Conservation (phyloP, 2,797 vertebrate genomes). For the Leptatherina wallacei region DNA sequence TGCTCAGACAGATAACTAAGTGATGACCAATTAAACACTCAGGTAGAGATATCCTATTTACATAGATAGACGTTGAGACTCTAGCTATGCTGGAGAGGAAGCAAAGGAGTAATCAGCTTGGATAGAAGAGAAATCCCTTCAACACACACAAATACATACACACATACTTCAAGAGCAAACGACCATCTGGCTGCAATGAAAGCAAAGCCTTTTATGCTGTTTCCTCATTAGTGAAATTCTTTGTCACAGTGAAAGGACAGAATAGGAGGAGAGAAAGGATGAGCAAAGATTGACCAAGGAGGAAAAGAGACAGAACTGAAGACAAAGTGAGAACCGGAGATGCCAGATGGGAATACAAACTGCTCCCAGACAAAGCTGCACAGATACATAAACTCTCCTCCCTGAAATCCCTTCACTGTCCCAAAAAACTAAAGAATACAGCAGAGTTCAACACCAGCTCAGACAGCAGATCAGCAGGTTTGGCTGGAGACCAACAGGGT, state of each 20-base stretch:
- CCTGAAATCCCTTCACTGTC: conserved; percentile 45
- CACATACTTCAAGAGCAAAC: conserved; percentile 41
- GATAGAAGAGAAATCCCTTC: conserved; percentile 13
- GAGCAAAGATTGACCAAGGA: conserved; percentile 11
- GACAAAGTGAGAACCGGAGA: conserved; percentile 22
- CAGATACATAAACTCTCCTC: conserved; percentile 42
- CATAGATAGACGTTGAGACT: conserved; percentile 16
- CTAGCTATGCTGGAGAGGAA: conserved; percentile 25
- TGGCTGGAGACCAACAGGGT: not conserved
- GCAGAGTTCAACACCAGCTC: conserved; percentile 31
- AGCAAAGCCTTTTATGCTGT: conserved; percentile 46
- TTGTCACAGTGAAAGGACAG: conserved; percentile 34
- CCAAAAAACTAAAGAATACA: conserved; percentile 55
- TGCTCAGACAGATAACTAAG: conserved; percentile 14
- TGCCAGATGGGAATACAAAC: conserved; percentile 55
- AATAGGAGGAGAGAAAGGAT: conserved; percentile 26
- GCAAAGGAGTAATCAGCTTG: conserved; percentile 23
- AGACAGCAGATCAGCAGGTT: conserved; percentile 19
- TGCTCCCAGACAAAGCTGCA: conserved; percentile 53
- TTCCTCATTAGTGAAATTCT: conserved; percentile 62
- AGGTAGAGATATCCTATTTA: conserved; percentile 12
- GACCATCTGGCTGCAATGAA: conserved; percentile 67
- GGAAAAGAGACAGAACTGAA: conserved; percentile 23
- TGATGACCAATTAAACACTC: not conserved
- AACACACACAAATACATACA: conserved; percentile 35